phyloP scores from a whole-genome alignment of 1,140 invertebrate species.

The Scaptomyza graminum region DNA sequence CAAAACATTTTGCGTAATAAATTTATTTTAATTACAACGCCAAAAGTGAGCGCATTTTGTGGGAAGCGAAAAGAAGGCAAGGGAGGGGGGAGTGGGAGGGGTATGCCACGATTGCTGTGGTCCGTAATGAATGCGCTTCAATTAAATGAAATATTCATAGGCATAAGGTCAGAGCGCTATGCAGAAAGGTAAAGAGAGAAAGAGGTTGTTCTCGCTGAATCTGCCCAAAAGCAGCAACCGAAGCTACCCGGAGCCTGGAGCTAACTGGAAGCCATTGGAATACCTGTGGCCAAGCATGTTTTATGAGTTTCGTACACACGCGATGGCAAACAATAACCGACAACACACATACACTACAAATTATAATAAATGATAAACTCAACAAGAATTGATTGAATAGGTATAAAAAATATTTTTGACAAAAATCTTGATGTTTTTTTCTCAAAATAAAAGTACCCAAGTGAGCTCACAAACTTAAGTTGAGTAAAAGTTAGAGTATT shows the following conservation, averaged over 20 bases:
- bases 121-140: conserved; percentile 79
- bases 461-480: no score
- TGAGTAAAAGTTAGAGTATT: not conserved
- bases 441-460: not conserved
- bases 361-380: no score
- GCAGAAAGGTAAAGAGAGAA: not conserved
- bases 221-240: not conserved
- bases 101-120: conserved; percentile 42
- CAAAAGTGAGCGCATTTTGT: conserved; percentile 52
- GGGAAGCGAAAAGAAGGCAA: not conserved
- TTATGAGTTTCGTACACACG: conserved; percentile 51
- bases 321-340: conserved; percentile 6
- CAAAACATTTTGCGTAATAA: conserved; percentile 82
- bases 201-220: not conserved
- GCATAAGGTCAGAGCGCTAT: conserved; percentile 66
- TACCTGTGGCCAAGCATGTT: conserved; percentile 66
- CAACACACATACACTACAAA: conserved; percentile 3
- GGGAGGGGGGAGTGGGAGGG: not conserved
- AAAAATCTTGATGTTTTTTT: no score
- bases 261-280: conserved; percentile 37
- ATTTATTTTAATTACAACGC: conserved; percentile 82
- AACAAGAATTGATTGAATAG: no score
- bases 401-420: no score
- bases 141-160: conserved; percentile 82
- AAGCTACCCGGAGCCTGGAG: conserved; percentile 17